Conservation (phyloP, 2,888 invertebrate species). For the Parasteatoda lunata region DNA sequence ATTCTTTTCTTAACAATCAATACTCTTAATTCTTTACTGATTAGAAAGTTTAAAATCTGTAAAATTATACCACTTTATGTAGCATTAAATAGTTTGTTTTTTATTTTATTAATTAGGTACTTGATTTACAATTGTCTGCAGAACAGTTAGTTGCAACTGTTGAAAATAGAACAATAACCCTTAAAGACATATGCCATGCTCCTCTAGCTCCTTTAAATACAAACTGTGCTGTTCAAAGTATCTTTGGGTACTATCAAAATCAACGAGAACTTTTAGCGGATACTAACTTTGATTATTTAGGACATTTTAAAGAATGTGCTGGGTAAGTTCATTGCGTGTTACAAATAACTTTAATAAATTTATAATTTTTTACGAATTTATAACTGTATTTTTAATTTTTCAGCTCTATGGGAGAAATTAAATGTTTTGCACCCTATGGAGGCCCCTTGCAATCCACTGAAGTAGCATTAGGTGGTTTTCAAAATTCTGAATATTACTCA, state of each 20-base stretch:
- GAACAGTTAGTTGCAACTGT: conserved; percentile 71
- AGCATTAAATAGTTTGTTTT: not conserved
- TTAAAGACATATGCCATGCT: conserved; percentile 92
- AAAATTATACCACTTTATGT: too few species aligned
- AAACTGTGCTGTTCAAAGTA: conserved; percentile 90
- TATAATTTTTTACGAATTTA: not conserved
- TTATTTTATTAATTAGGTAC: conserved; percentile 36
- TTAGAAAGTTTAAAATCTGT: too few species aligned
- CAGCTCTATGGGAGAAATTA: conserved; percentile 59
- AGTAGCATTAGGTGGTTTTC: conserved; percentile 70
- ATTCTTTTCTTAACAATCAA: too few species aligned
- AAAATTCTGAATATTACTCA: conserved; percentile 79
- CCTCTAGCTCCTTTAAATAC: conserved; percentile 84
- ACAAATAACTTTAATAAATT: not conserved
- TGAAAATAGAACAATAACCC: conserved; percentile 71
- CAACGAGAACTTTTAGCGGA: conserved; percentile 78
- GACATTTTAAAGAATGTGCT: conserved; percentile 83
- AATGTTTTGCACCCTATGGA: conserved; percentile 71
- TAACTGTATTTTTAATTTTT: not conserved
- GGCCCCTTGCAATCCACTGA: conserved; percentile 70
- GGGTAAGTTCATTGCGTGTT: conserved; percentile 75
- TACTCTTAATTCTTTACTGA: too few species aligned
- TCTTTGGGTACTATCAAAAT: conserved; percentile 94
- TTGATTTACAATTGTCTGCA: conserved; percentile 55
- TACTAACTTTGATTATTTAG: conserved; percentile 80